Evolutionary conservation across 2,797 vertebrate species (phyloP).

Genomic region (Myotis daubentonii): DNA sequence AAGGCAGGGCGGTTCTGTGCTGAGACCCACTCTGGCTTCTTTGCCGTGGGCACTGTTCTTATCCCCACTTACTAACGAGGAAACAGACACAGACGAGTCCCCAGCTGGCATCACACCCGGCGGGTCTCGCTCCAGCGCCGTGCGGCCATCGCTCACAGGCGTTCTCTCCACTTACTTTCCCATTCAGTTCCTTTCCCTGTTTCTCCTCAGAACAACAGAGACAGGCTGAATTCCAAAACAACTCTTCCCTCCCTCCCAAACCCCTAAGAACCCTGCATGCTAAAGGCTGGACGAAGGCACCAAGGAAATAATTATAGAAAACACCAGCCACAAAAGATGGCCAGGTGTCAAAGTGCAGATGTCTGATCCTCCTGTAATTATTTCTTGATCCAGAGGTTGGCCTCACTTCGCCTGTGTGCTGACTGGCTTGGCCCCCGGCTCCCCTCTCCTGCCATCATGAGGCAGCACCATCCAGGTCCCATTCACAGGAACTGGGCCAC

Average conservation of each 20-base stretch:
- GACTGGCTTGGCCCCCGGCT: not conserved
- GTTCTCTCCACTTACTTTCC: not conserved
- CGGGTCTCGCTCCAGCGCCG: fast-evolving
- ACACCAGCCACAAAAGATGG: not conserved
- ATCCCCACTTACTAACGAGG: not conserved
- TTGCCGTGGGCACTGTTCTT: not conserved
- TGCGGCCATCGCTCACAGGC: fast-evolving
- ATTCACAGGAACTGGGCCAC: not conserved
- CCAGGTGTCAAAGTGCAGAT: not conserved
- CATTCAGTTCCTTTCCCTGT: not conserved
- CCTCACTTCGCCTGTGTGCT: not conserved
- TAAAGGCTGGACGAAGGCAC: not conserved
- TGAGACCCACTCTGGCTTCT: not conserved
- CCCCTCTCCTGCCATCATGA: not conserved
- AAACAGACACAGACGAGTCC: not conserved
- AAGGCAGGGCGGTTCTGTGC: not conserved
- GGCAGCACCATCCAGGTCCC: not conserved
- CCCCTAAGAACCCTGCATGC: not conserved
- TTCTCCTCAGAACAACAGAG: not conserved
- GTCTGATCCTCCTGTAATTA: not conserved
- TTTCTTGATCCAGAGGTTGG: not conserved
- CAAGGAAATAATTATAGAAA: not conserved
- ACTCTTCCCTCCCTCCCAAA: not conserved
- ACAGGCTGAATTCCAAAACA: not conserved
- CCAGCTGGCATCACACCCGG: not conserved